Evolutionary conservation across 2,113 vertebrate genomes (phyloP).

Genomic region (Gymnobelideus leadbeateri): DNA sequence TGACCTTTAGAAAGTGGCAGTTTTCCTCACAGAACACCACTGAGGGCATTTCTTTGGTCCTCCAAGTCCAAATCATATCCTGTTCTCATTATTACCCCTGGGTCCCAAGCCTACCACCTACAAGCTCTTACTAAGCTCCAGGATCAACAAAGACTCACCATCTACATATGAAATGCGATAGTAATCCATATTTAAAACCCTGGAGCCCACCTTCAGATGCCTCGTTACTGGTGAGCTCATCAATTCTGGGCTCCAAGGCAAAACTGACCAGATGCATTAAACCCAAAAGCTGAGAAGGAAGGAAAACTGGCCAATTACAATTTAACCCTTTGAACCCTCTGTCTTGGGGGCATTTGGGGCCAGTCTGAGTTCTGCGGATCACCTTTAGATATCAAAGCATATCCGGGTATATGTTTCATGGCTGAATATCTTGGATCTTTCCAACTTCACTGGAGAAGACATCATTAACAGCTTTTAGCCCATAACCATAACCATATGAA

Average conservation of each 20-base stretch:
- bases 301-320: constrained; percentile 50
- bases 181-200: constrained; percentile 60
- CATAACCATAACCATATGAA: constrained; percentile 42
- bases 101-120: constrained; percentile 6
- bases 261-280: constrained; percentile 52
- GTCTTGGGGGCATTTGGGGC: constrained; percentile 39
- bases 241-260: constrained; percentile 19
- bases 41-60: neutral
- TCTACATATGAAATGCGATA: constrained; percentile 38
- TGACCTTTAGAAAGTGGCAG: constrained; percentile 56
- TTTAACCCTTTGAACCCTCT: neutral
- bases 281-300: neutral
- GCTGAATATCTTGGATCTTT: constrained; percentile 61
- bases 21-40: constrained; percentile 22
- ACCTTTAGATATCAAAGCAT: constrained; percentile 45
- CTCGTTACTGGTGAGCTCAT: constrained; percentile 52
- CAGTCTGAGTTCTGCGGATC: constrained; percentile 19
- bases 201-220: constrained; percentile 63
- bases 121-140: constrained; percentile 55
- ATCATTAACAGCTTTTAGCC: constrained; percentile 57
- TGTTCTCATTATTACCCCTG: constrained; percentile 16
- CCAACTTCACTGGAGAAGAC: constrained; percentile 49
- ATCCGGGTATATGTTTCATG: constrained; percentile 32
- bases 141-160: constrained; percentile 56
- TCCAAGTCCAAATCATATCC: constrained; percentile 16